Evolutionary conservation across 2,113 vertebrate genomes (phyloP).

Genomic region (Salvelinus namaycush): DNA sequence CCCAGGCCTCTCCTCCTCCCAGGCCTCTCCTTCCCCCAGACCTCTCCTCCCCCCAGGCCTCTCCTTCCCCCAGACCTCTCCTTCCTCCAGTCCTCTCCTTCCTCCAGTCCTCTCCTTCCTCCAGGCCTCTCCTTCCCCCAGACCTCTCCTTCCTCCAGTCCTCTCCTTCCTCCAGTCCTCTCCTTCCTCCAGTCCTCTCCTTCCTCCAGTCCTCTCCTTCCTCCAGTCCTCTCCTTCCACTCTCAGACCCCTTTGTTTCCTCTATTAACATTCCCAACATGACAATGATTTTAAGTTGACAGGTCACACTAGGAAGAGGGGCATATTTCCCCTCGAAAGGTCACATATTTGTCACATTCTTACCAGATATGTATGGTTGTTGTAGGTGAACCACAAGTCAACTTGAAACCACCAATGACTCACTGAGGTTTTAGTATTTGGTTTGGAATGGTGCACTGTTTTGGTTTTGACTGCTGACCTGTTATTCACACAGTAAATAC

Average conservation of each 20-base stretch:
- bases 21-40: too few species aligned
- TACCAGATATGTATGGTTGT: background rate
- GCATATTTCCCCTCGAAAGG: background rate
- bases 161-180: too few species aligned
- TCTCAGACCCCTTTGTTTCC: constrained; percentile 45
- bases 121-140: too few species aligned
- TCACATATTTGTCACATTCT: constrained; percentile 2
- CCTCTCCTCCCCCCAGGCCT: too few species aligned
- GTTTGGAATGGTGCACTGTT: constrained; percentile 52
- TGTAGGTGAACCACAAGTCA: constrained; percentile 11
- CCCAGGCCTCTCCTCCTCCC: too few species aligned
- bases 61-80: too few species aligned
- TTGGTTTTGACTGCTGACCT: constrained; percentile 36
- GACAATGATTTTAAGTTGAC: constrained; percentile 48
- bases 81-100: too few species aligned
- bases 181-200: too few species aligned
- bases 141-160: fast-evolving
- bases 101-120: too few species aligned
- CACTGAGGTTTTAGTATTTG: too few species aligned
- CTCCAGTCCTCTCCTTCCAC: constrained; percentile 37
- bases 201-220: too few species aligned
- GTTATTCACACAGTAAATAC: constrained; percentile 38
- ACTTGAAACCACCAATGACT: constrained; percentile 38
- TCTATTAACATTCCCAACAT: constrained; percentile 40
- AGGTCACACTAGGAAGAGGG: constrained; percentile 10